Conservation (phyloP, 2,797 vertebrate genomes). For the Gymnopithys bicolor region DNA sequence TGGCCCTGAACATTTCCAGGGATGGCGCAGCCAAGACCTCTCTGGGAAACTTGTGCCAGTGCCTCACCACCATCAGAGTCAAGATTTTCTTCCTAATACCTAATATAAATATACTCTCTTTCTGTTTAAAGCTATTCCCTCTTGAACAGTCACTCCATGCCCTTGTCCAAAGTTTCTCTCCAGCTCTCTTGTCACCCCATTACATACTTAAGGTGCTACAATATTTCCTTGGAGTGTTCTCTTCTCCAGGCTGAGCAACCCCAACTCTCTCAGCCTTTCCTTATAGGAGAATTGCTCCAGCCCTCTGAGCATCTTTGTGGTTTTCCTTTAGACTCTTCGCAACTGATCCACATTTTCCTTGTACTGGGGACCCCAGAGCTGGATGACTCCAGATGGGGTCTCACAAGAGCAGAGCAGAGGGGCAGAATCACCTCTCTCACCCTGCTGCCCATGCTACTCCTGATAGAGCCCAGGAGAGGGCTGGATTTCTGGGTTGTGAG, state of each 20-base stretch:
- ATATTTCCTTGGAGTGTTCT: neutral
- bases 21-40: neutral
- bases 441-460: neutral
- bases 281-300: neutral
- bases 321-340: neutral
- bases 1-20: neutral
- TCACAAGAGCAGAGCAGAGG: neutral
- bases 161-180: neutral
- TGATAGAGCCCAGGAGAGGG: neutral
- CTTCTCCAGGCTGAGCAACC: neutral
- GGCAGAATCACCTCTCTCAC: neutral
- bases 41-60: neutral
- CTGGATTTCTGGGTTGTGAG: neutral
- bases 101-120: neutral
- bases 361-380: neutral
- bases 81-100: neutral
- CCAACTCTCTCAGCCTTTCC: neutral
- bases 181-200: neutral
- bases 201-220: neutral
- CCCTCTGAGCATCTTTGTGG: neutral
- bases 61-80: neutral
- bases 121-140: neutral
- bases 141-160: neutral
- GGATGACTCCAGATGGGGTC: neutral
- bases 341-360: neutral